Conservation (phyloP, 2,113 vertebrate genomes). For the Cephalophus harveyi region DNA sequence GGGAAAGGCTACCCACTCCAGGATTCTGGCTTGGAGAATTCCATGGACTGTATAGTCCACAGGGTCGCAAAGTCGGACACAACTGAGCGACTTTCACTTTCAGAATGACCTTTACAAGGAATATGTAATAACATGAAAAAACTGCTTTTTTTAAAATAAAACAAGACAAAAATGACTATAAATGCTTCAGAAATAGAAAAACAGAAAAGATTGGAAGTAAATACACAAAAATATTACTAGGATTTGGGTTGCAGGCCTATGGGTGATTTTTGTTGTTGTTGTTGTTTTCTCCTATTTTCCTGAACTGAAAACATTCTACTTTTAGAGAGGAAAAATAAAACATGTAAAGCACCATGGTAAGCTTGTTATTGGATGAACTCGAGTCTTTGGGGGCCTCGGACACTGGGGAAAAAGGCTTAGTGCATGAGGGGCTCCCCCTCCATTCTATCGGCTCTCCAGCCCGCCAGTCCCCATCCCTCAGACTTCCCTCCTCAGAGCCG, state of each 20-base stretch:
- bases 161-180: not conserved
- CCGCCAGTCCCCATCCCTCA: accelerated
- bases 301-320: not conserved
- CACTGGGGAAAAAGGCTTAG: too few species aligned
- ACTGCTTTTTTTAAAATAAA: not conserved
- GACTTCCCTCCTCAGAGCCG: not conserved
- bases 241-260: not conserved
- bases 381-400: not conserved
- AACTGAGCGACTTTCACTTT: not conserved
- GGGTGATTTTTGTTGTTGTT: not conserved
- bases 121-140: not conserved
- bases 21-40: not conserved
- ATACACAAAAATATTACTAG: not conserved
- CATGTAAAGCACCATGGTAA: accelerated
- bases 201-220: not conserved
- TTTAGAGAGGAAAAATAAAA: not conserved
- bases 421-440: not conserved
- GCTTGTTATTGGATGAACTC: not conserved
- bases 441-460: accelerated
- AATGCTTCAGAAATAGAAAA: not conserved
- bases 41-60: not conserved
- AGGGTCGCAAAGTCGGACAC: not conserved
- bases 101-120: not conserved
- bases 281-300: not conserved
- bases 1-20: not conserved